Evolutionary conservation across 2,888 invertebrate species (phyloP).

Genomic region (Tortrix viridana): DNA sequence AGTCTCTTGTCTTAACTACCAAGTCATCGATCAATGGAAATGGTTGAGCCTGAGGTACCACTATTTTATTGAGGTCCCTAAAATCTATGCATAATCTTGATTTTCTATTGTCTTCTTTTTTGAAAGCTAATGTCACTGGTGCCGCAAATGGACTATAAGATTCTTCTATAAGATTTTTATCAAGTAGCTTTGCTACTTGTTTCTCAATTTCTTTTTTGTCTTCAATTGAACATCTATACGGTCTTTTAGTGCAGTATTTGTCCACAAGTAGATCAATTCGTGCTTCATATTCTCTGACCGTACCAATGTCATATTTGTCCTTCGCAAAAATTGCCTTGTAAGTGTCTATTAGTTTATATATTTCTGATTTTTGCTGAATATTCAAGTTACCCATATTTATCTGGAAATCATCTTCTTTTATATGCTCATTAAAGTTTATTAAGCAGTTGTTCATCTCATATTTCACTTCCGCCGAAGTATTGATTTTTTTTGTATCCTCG

Average conservation of each 20-base stretch:
- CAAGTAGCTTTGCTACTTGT: constrained; percentile 26
- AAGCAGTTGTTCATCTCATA: background rate
- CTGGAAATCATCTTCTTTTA: constrained; percentile 38
- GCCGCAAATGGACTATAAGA: constrained; percentile 36
- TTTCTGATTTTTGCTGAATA: constrained; percentile 34
- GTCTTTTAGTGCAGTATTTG: constrained; percentile 36
- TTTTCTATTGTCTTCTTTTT: constrained; percentile 43
- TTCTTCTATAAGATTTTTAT: constrained; percentile 30
- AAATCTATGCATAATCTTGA: constrained; percentile 51
- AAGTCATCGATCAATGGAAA: constrained; percentile 49
- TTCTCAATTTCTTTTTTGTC: constrained; percentile 34
- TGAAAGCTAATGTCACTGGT: constrained; percentile 35
- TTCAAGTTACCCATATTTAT: constrained; percentile 37
- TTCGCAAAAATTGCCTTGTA: constrained; percentile 40
- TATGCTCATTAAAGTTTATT: constrained; percentile 42
- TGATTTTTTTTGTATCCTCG: constrained; percentile 16
- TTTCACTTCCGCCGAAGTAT: constrained; percentile 7
- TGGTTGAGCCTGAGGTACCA: constrained; percentile 47
- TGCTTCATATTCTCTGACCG: constrained; percentile 38
- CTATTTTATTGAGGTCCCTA: constrained; percentile 47
- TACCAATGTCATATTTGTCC: constrained; percentile 39
- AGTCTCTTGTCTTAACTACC: constrained; percentile 46
- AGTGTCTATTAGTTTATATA: constrained; percentile 35
- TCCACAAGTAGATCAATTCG: constrained; percentile 36
- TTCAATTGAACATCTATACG: constrained; percentile 33